Conservation (phyloP, 2,113 vertebrate species). For the Passer montanus region DNA sequence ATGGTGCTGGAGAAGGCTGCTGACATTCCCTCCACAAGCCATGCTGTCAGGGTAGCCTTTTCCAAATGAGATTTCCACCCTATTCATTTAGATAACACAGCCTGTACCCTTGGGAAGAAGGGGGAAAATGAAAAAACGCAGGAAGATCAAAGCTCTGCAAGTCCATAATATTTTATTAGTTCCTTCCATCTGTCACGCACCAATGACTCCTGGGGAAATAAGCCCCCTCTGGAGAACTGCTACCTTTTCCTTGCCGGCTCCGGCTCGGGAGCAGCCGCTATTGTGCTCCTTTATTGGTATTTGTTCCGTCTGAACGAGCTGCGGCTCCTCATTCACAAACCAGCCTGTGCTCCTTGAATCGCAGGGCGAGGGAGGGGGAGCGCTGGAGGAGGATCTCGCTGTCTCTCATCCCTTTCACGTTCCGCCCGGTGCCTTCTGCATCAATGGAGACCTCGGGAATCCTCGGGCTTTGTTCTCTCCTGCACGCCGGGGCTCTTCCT, state of each 20-base stretch:
- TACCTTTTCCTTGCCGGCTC: constrained; percentile 3
- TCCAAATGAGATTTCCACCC: constrained; percentile 15
- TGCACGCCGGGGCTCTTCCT: not conserved
- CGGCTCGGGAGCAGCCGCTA: not conserved
- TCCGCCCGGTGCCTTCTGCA: not conserved
- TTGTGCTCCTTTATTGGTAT: constrained; percentile 8
- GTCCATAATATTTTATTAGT: constrained; percentile 42
- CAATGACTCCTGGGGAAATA: constrained; percentile 14
- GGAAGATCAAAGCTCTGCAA: constrained; percentile 40
- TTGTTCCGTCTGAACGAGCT: constrained; percentile 30
- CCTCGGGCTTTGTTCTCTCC: constrained; percentile 17
- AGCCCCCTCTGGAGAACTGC: constrained; percentile 22
- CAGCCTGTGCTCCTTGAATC: constrained; percentile 45
- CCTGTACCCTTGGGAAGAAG: not conserved
- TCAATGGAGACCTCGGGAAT: constrained; percentile 36
- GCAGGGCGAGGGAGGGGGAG: not conserved
- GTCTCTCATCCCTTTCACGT: constrained; percentile 26
- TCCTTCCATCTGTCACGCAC: constrained; percentile 41
- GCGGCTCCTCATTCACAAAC: constrained; percentile 62
- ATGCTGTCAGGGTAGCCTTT: not conserved
- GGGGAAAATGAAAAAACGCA: not conserved
- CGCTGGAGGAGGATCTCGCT: constrained; percentile 24
- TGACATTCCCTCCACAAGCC: not conserved
- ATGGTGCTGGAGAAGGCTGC: not conserved
- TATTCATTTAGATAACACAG: not conserved